A percentile compares a stretch with the other conserved stretches of the same genome.
Evolutionary conservation across 92 coral and sea anemone genomes (phyloP).

Genomic region (Palythoa grandiflora): DNA sequence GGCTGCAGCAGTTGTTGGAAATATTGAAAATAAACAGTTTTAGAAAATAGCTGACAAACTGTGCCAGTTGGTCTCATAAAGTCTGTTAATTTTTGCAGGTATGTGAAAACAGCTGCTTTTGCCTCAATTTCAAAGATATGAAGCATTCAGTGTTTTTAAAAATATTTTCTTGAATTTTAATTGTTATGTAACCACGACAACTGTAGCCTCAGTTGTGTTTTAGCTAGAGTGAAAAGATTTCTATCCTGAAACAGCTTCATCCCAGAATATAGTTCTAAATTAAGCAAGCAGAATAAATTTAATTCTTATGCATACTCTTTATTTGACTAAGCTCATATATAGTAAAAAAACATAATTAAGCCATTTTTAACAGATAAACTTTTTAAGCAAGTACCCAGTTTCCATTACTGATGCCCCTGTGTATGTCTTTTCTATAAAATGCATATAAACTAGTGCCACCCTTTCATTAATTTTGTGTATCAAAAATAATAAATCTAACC

Average conservation of each 20-base stretch:
- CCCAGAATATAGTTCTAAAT: not conserved
- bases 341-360: not conserved
- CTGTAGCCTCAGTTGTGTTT: conserved; percentile 6
- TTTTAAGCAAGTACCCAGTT: not conserved
- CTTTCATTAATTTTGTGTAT: not conserved
- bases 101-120: conserved; percentile 6
- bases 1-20: too few relatives aligned
- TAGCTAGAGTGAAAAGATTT: not conserved
- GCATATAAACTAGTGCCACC: not conserved
- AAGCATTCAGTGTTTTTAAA: not conserved
- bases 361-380: conserved; percentile 1
- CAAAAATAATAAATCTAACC: not conserved
- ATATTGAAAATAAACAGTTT: not conserved
- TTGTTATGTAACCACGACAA: not conserved
- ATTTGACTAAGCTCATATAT: not conserved
- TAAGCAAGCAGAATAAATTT: not conserved
- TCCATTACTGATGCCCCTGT: not conserved
- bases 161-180: not conserved
- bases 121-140: conserved; percentile 5
- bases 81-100: not conserved
- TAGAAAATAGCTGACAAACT: conserved; percentile 4
- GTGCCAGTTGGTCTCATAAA: not conserved
- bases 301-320: not conserved
- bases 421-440: not conserved
- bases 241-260: not conserved